phyloP scores from a whole-genome alignment of 2,797 vertebrate genomes.

The Pagetopsis macropterus region DNA sequence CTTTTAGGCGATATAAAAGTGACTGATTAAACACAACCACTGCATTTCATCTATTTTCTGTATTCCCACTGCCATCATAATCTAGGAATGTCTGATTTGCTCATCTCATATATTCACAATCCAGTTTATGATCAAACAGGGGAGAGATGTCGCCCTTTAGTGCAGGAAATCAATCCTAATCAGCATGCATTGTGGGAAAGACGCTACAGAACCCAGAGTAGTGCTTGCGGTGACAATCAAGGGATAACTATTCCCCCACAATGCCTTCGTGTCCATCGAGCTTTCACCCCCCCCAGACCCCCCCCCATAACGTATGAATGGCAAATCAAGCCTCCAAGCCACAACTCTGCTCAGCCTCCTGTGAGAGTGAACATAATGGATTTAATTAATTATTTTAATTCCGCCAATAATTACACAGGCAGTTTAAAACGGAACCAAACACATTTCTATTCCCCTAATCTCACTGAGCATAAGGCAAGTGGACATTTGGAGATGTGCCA shows the following conservation, averaged over 20 bases:
- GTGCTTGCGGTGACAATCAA: slow-evolving; percentile 47
- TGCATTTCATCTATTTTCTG: slow-evolving; percentile 20
- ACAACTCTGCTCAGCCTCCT: slow-evolving; percentile 61
- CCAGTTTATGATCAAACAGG: slow-evolving; percentile 18
- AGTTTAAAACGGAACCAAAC: slow-evolving; percentile 65
- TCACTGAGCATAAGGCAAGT: slow-evolving; percentile 48
- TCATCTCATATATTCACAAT: slow-evolving; percentile 30
- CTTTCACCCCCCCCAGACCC: slow-evolving; percentile 30
- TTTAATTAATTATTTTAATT: slow-evolving; percentile 68
- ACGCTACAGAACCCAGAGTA: slow-evolving; percentile 17
- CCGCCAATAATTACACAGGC: slow-evolving; percentile 75
- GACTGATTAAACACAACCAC: slow-evolving; percentile 36
- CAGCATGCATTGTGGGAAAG: slow-evolving; percentile 35
- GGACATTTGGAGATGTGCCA: slow-evolving; percentile 37
- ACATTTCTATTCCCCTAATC: slow-evolving; percentile 63
- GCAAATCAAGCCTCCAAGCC: slow-evolving; percentile 60
- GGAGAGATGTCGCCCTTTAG: slow-evolving; percentile 29
- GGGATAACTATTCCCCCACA: slow-evolving; percentile 26
- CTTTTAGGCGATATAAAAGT: slow-evolving; percentile 9
- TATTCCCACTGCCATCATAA: slow-evolving; percentile 32
- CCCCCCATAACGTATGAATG: slow-evolving; percentile 56
- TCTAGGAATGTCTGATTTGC: slow-evolving; percentile 26
- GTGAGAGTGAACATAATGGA: slow-evolving; percentile 70
- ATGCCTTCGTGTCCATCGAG: slow-evolving; percentile 41
- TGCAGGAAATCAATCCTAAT: slow-evolving; percentile 54